Evolutionary conservation across 1,140 invertebrate genomes (phyloP), one percentile per base, ranked within the genome.

Genomic region (Euura lappo): DNA sequence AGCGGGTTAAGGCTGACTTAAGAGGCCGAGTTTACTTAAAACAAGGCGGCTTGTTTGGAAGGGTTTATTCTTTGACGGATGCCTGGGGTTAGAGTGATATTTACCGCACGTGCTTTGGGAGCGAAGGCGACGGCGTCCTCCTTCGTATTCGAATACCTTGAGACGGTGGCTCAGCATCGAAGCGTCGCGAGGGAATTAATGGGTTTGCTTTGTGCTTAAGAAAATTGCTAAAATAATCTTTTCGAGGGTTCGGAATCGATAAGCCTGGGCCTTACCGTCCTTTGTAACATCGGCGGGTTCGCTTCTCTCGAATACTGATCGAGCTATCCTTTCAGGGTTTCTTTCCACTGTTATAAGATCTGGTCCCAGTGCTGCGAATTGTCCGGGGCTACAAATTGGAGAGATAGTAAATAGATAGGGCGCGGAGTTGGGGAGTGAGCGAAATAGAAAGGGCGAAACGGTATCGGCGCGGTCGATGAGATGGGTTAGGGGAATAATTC

Each of bases 181-280:
- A 11, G 44, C 66, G 66, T 68, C 66, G 6, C 66, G 66, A 28
- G 28, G 66, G 28, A 68, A 68, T 68, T 68, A 68, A 68, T 68
- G 66, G 44, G 66, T 68, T 68, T 68, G 66, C 44, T 68, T 68
- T 68, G 66, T 68, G 13, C 66, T 68, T 68, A 68, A 44, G 66
- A 42, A 68, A 68, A 68, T 68, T 68, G 42, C 44, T 11, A 44
- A 60, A 60, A 4, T 11, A 68, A 5, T 28, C 28, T 28, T 28
- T 44, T 10, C 66, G 13, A 10, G 28, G 66, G 66, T 11, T 68
- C 28, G 8, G 8, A 68, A 68, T 68, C 66, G 8, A 68, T 68
- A 68, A 68, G 8, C 44, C 66, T 8, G 51, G 51, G 51, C 51
- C 51, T n/a, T 11, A 60, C 6, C 13, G 8, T n/a, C 8, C 6